Percentiles rank a stretch among this genome's conserved stretches.
Evolutionary conservation across 2,888 invertebrate genomes (phyloP).

Genomic region (Drosophila testacea): DNA sequence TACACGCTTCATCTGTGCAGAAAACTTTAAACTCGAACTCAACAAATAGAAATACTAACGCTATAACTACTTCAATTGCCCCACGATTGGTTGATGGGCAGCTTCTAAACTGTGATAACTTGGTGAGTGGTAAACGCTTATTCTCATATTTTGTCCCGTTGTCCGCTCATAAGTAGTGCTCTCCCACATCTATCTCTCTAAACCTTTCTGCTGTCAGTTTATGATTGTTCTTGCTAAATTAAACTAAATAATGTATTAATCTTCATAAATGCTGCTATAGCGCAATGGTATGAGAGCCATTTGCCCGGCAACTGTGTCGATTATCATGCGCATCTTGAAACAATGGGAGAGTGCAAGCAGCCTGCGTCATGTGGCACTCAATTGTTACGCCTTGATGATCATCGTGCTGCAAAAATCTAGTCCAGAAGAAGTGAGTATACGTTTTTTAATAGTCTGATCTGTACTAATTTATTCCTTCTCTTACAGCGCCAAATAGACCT

Average conservation of each 20-base stretch:
- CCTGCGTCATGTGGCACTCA: slow-evolving; percentile 85
- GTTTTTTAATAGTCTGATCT: too few species aligned
- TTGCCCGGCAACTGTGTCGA: slow-evolving; percentile 87
- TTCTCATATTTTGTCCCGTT: slow-evolving; percentile 29
- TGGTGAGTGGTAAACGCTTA: slow-evolving; percentile 83
- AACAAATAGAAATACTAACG: slow-evolving; percentile 81
- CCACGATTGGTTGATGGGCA: slow-evolving; percentile 84
- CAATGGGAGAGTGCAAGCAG: slow-evolving; percentile 84
- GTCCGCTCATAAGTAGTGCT: slow-evolving; percentile 9
- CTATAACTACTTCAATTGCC: slow-evolving; percentile 81
- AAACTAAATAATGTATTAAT: slow-evolving; percentile 5
- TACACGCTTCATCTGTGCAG: slow-evolving; percentile 70
- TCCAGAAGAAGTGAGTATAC: slow-evolving; percentile 86
- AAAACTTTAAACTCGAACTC: slow-evolving; percentile 82
- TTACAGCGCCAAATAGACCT: slow-evolving; percentile 87
- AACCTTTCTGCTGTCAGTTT: neutral
- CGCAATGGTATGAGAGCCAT: slow-evolving; percentile 87
- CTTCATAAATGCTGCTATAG: slow-evolving; percentile 71
- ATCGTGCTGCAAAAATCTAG: slow-evolving; percentile 87
- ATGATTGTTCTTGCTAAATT: neutral
- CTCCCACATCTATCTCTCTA: slow-evolving; percentile 9
- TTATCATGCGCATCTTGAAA: slow-evolving; percentile 86
- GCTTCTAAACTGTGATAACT: slow-evolving; percentile 84
- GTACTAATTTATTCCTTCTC: neutral
- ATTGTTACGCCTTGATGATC: slow-evolving; percentile 87